Evolutionary conservation across 2,888 invertebrate genomes (phyloP).

Genomic region (Habroteleia sp.): DNA sequence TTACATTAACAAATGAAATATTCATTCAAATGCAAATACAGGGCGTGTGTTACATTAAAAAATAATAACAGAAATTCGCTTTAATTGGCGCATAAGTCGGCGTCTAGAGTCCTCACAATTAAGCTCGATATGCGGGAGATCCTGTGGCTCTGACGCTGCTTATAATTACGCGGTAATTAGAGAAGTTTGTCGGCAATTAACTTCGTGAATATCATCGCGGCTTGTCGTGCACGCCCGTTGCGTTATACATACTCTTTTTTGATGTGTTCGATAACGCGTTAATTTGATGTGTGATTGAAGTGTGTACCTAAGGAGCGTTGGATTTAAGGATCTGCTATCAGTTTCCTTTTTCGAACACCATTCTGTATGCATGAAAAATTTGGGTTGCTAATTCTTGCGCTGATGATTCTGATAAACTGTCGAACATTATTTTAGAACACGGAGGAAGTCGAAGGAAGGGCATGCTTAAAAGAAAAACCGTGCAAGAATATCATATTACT

Average conservation of each 20-base stretch:
- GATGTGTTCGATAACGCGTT: constrained; percentile 58
- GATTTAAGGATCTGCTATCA: constrained; percentile 13
- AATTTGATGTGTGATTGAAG: constrained; percentile 51
- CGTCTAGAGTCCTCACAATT: constrained; percentile 70
- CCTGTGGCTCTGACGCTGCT: constrained; percentile 67
- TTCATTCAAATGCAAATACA: constrained; percentile 75
- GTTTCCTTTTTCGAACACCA: constrained; percentile 20
- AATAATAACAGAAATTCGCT: constrained; percentile 77
- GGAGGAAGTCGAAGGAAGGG: constrained; percentile 10
- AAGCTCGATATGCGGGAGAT: constrained; percentile 74
- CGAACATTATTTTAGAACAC: constrained; percentile 20
- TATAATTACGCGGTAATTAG: constrained; percentile 78
- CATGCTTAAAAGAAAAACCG: too few species aligned
- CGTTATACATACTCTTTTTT: constrained; percentile 10
- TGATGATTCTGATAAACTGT: constrained; percentile 13
- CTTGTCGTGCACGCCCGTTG: constrained; percentile 41
- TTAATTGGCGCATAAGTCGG: constrained; percentile 76
- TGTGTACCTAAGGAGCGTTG: not conserved
- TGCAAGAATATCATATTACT: constrained; percentile 19
- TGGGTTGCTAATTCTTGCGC: constrained; percentile 13
- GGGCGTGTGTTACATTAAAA: constrained; percentile 72
- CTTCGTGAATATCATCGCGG: constrained; percentile 74
- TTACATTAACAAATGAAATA: constrained; percentile 68
- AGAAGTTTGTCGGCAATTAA: constrained; percentile 77
- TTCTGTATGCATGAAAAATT: constrained; percentile 17